Evolutionary conservation across 2,888 invertebrate species (phyloP).

Genomic region (Dicyrtoma fusca): DNA sequence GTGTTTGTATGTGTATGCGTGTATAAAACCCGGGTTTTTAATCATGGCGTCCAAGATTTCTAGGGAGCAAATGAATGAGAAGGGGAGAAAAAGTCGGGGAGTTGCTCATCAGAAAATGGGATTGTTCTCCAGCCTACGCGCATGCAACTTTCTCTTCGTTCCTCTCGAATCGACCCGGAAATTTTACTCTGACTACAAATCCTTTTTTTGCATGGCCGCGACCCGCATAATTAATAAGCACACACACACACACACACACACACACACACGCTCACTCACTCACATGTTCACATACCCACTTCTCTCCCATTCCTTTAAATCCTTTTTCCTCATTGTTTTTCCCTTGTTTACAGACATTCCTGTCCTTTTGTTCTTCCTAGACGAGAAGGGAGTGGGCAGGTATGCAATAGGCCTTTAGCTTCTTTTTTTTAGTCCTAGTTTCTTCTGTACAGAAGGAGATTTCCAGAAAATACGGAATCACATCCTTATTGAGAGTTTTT

Average conservation of each 20-base stretch:
- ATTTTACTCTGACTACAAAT: constrained; percentile 37
- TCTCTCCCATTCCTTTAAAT: background rate
- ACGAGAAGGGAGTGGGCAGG: background rate
- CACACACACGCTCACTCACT: constrained; percentile 25
- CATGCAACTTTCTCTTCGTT: constrained; percentile 43
- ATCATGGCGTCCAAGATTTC: constrained; percentile 53
- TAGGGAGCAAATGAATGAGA: constrained; percentile 53
- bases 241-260: constrained; percentile 34
- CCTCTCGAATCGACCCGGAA: constrained; percentile 54
- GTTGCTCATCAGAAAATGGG: constrained; percentile 51
- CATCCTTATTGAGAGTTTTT: no score
- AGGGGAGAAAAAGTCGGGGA: constrained; percentile 52
- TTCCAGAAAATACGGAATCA: no score
- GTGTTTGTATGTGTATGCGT: constrained; percentile 14
- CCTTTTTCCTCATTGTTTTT: constrained; percentile 14
- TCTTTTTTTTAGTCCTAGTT: background rate
- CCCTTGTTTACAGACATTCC: background rate
- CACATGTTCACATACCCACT: constrained; percentile 36
- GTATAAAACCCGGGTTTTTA: constrained; percentile 46
- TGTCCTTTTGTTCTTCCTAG: background rate
- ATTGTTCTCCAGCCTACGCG: constrained; percentile 46
- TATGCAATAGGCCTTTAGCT: background rate
- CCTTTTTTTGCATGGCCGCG: constrained; percentile 44
- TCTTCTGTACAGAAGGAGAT: no score
- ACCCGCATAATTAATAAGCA: constrained; percentile 48